A percentile compares a stretch with the other conserved stretches of the same genome.
Conservation (phyloP, 2,888 invertebrate genomes). For the Oasisia sp. region DNA sequence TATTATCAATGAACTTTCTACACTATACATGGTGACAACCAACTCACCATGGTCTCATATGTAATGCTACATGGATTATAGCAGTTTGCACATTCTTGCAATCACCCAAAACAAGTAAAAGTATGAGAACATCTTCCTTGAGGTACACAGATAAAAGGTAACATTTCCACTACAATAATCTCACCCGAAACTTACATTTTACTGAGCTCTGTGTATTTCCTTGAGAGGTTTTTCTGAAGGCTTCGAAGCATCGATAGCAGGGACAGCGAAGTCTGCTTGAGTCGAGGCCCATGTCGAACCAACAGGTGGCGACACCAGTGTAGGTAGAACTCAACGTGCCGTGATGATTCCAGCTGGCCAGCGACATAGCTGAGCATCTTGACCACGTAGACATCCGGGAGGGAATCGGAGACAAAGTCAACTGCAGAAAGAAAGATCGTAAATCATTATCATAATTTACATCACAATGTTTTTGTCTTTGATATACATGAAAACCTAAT, state of each 20-base stretch:
- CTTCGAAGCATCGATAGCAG: constrained; percentile 77
- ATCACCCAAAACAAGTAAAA: too few relatives aligned
- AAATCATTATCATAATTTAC: not conserved
- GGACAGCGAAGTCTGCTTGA: constrained; percentile 68
- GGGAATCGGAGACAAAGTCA: constrained; percentile 73
- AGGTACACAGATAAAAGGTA: not conserved
- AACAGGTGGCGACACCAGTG: constrained; percentile 80
- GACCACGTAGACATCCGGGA: constrained; percentile 82
- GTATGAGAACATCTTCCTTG: not conserved
- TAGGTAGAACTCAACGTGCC: constrained; percentile 89
- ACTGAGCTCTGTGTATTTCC: constrained; percentile 78
- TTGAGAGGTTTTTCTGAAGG: constrained; percentile 81
- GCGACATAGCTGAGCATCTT: constrained; percentile 79
- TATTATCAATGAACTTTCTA: too few relatives aligned
- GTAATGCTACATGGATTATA: not conserved
- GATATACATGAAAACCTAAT: not conserved
- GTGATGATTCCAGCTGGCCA: constrained; percentile 77
- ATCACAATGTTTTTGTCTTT: not conserved
- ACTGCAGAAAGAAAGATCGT: not conserved
- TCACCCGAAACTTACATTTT: constrained; percentile 40
- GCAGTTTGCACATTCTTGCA: not conserved
- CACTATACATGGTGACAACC: too few relatives aligned
- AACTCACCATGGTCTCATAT: too few relatives aligned
- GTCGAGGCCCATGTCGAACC: constrained; percentile 71
- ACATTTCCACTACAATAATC: not conserved